These are phyloP conservation scores for Colletes collaris DNA, from an alignment of 2,888 invertebrate species.

Conservation along the genomic window DNA sequence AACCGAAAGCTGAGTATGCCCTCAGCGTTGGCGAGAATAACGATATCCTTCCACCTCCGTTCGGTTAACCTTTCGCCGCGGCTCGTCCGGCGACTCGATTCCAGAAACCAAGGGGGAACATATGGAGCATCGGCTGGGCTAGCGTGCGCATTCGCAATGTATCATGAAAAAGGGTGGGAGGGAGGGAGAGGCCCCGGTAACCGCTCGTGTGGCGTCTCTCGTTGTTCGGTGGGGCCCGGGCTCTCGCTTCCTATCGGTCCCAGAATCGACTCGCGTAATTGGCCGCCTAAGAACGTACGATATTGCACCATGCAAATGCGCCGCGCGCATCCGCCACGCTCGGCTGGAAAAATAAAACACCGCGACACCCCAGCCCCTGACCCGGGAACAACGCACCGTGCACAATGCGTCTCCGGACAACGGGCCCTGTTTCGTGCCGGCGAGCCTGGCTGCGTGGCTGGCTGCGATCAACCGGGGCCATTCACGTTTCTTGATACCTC, in stretches of 20 bases:
- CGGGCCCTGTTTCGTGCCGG: slow-evolving; percentile 14
- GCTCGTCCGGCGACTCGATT: slow-evolving; percentile 16
- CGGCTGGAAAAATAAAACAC: slow-evolving; percentile 68
- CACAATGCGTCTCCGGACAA: slow-evolving; percentile 23
- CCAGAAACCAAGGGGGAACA: slow-evolving; percentile 54
- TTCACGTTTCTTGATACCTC: neutral
- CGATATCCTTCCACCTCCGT: slow-evolving; percentile 46
- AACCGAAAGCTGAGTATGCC: too few species aligned
- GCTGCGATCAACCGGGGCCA: neutral
- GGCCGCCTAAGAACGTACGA: slow-evolving; percentile 82
- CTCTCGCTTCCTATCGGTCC: slow-evolving; percentile 69
- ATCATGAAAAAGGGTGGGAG: slow-evolving; percentile 67
- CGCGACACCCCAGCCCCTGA: slow-evolving; percentile 41
- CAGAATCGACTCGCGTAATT: slow-evolving; percentile 82
- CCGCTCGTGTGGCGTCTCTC: slow-evolving; percentile 62
- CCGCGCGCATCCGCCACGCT: slow-evolving; percentile 68
- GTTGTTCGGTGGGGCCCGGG: slow-evolving; percentile 67
- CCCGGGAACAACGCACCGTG: slow-evolving; percentile 53
- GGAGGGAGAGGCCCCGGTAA: slow-evolving; percentile 23
- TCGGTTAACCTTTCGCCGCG: slow-evolving; percentile 59
- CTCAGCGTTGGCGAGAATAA: too few species aligned
- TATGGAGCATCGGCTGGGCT: slow-evolving; percentile 70
- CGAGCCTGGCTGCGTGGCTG: neutral
- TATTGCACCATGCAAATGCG: slow-evolving; percentile 83
- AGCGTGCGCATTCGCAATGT: slow-evolving; percentile 73